Percentiles rank a stretch among this genome's conserved stretches.
These are phyloP conservation scores for Diprion similis DNA, from an alignment of 1,140 invertebrate genomes.

Conservation along the genomic window DNA sequence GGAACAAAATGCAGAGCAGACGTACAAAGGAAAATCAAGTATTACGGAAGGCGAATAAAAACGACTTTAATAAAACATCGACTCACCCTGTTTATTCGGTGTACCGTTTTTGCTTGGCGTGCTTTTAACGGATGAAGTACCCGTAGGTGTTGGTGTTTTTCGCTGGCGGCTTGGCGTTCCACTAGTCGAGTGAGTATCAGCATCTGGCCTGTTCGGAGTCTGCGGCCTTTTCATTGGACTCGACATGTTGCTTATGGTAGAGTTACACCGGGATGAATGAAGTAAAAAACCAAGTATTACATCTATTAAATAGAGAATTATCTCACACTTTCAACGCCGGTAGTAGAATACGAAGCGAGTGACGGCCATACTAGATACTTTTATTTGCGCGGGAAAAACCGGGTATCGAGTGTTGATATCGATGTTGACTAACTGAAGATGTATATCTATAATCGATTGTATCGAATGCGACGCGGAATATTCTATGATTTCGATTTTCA, in stretches of 20 bases:
- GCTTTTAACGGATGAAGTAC: slow-evolving; percentile 28
- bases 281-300: no score
- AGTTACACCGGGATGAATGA: not conserved
- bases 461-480: no score
- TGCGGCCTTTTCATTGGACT: slow-evolving; percentile 50
- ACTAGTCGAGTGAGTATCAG: slow-evolving; percentile 26
- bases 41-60: not conserved
- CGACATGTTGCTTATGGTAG: slow-evolving; percentile 39
- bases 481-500: no score
- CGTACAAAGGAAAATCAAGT: not conserved
- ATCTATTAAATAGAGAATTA: no score
- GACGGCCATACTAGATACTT: not conserved
- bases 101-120: slow-evolving; percentile 31
- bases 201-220: slow-evolving; percentile 37
- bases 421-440: no score
- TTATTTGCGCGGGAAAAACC: not conserved
- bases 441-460: not conserved
- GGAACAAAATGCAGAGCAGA: slow-evolving; percentile 18
- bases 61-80: slow-evolving; percentile 11
- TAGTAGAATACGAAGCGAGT: not conserved
- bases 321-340: no score
- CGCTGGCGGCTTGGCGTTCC: slow-evolving; percentile 37
- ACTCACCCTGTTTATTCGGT: slow-evolving; percentile 30
- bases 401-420: not conserved
- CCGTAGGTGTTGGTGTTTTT: slow-evolving; percentile 37